Conservation (phyloP, 2,888 invertebrate species). For the Caenorhabditis zanzibari region DNA sequence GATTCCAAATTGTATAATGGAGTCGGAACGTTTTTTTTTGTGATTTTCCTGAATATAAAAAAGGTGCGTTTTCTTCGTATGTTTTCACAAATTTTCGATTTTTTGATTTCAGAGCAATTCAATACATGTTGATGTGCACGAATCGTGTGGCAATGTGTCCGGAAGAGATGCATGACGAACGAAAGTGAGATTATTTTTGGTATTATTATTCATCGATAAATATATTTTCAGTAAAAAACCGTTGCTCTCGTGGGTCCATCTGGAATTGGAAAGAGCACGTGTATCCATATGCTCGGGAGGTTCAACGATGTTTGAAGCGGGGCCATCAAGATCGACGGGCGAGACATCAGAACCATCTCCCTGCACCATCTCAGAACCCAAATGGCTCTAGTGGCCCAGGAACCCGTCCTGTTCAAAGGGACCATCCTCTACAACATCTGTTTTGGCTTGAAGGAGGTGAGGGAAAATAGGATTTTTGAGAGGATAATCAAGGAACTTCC, state of each 20-base stretch:
- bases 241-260: constrained; percentile 87
- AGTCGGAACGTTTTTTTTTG: no score
- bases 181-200: not conserved
- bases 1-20: no score
- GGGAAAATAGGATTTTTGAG: not conserved
- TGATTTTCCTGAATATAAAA: no score
- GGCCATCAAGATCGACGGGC: constrained; percentile 83
- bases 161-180: not conserved
- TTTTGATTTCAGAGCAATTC: not conserved
- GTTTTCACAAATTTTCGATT: no score
- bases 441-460: constrained; percentile 87
- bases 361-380: constrained; percentile 88
- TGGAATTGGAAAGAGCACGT: constrained; percentile 93
- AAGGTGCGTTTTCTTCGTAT: no score
- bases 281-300: constrained; percentile 90
- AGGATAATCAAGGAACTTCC: not conserved
- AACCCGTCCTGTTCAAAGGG: constrained; percentile 91
- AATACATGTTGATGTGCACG: not conserved
- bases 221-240: no score
- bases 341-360: constrained; percentile 87
- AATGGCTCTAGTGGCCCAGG: constrained; percentile 94
- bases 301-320: constrained; percentile 90
- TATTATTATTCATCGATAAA: constrained; percentile 56
- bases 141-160: not conserved
- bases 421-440: constrained; percentile 93